phyloP scores from a whole-genome alignment of 2,888 invertebrate species.

The Gandaritis pyraliata region DNA sequence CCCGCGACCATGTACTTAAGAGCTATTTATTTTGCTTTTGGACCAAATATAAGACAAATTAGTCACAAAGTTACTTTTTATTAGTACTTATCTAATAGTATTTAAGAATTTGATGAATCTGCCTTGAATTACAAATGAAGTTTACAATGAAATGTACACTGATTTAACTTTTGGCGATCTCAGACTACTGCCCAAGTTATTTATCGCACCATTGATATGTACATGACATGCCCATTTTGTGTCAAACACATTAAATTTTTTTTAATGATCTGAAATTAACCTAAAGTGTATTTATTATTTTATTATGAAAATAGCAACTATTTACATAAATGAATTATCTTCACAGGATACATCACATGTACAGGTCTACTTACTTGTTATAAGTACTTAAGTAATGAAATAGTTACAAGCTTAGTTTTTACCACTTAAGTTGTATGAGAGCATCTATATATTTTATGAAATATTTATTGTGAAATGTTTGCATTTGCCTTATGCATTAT shows the following conservation, averaged over 20 bases:
- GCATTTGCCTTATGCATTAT: constrained; percentile 24
- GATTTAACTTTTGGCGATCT: too few species aligned
- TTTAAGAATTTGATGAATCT: neutral
- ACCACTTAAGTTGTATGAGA: neutral
- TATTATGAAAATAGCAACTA: too few species aligned
- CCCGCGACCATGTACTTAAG: constrained; percentile 17
- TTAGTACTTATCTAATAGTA: constrained; percentile 1
- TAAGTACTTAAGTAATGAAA: neutral
- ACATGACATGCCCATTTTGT: too few species aligned
- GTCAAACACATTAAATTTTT: too few species aligned
- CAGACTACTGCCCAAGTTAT: too few species aligned
- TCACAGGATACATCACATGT: neutral
- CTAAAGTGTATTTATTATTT: too few species aligned
- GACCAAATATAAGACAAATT: constrained; percentile 26
- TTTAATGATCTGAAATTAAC: too few species aligned
- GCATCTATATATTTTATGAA: neutral
- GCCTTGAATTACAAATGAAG: neutral
- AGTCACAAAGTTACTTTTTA: constrained; percentile 20
- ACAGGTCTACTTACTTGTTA: neutral
- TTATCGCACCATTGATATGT: too few species aligned
- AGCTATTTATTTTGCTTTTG: constrained; percentile 23
- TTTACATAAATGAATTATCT: too few species aligned
- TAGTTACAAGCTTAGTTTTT: neutral
- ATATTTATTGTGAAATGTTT: constrained; percentile 3
- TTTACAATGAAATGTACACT: too few species aligned